Evolutionary conservation across 2,888 invertebrate genomes (phyloP).

Genomic region (Drosophila cyrtoloma): DNA sequence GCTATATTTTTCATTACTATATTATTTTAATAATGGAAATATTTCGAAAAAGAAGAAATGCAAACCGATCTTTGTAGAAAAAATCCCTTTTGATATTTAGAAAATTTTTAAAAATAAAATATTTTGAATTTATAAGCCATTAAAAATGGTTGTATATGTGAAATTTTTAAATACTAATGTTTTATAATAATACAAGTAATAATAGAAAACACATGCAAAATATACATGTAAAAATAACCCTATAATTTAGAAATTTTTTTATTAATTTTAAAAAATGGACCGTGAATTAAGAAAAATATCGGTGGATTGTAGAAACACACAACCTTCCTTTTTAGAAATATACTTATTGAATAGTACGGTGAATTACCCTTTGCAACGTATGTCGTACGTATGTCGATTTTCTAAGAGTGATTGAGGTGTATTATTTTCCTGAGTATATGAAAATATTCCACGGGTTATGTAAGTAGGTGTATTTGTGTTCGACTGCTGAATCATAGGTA

Average conservation of each 20-base stretch:
- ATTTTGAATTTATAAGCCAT: not conserved
- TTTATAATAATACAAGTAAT: not conserved
- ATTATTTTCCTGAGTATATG: not conserved
- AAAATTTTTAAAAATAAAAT: not conserved
- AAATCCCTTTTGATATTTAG: not conserved
- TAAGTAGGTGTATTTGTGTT: slow-evolving; percentile 47
- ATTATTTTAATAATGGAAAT: not conserved
- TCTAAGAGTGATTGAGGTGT: not conserved
- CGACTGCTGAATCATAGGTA: slow-evolving; percentile 57
- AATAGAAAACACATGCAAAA: not conserved
- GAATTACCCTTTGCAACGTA: too few species aligned
- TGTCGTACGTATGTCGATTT: too few species aligned
- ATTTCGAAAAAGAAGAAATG: not conserved
- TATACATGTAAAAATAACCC: too few species aligned
- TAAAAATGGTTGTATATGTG: not conserved
- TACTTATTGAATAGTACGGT: not conserved
- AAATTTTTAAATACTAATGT: not conserved
- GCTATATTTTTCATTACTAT: not conserved
- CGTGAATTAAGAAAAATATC: not conserved
- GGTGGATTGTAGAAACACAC: not conserved
- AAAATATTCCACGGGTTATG: slow-evolving; percentile 51
- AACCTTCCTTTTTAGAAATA: not conserved
- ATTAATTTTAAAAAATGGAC: not conserved
- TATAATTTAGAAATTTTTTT: not conserved
- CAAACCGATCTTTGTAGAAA: not conserved